Base-by-base conservation (phyloP, 2,888 invertebrate genomes). In the Pilophorus perplexus region DNA sequence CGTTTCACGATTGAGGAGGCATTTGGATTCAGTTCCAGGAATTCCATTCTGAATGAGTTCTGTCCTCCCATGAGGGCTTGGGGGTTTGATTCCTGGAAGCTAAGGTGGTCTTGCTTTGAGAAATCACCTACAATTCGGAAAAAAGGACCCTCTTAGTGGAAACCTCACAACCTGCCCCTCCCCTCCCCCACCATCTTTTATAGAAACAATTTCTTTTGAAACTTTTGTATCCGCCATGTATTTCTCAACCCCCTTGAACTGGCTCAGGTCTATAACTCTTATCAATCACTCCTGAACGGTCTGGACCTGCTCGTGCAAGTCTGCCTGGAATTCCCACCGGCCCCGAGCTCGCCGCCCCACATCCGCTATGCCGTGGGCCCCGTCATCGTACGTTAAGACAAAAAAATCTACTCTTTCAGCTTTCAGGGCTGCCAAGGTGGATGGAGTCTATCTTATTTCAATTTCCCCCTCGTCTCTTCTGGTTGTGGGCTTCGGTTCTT, bases 221-320 rank as follows among this genome's bases (percentile, higher is more conserved):
- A n/a, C n/a, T n/a, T n/a, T n/a, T n/a, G n/a, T n/a, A n/a, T n/a
- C n/a, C n/a, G n/a, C n/a, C n/a, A n/a, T n/a, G n/a, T n/a, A n/a
- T n/a, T n/a, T n/a, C 33, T 8, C 6, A 33, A 33, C 33, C 12
- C 12, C 12, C 33, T 12, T 33, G 33, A 6, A 27, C 40, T 42
- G 57, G 37, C 33, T 23, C 80, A 85, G 85, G 84, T 85, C 71
- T 84, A 85, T 80, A 83, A 84, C 78, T 81, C 84, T 70, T 85
- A 85, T 78, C 84, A 85, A 77, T 79, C 83, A 69, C 79, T 85
- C 72, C 80, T 85, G 76, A 84, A 83, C 74, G 84, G 84, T 73
- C 79, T 85, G 75, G 84, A 84, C 75, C 80, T 82, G 75, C 83
- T 85, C 83, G 80, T 84, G 74, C 84, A 84, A 80, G 83, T 84